Conservation (phyloP, 2,113 vertebrate genomes). For the Lagopus muta region DNA sequence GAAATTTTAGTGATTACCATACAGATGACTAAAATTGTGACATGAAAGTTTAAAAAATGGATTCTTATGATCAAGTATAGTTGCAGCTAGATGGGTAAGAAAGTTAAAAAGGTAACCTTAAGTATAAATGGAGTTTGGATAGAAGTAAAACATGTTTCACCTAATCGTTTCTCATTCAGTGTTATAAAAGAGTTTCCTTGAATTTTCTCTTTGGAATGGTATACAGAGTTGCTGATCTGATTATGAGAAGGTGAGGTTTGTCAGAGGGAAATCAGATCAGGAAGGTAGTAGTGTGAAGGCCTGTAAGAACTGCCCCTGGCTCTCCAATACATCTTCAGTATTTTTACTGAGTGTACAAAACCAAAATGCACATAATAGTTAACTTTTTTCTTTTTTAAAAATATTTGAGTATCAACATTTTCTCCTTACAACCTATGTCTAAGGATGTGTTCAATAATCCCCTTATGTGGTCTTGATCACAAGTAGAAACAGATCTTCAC, state of each 20-base stretch:
- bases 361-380: accelerated
- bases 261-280: accelerated
- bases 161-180: not conserved
- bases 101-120: not conserved
- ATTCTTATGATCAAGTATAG: not conserved
- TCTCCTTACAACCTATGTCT: not conserved
- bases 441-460: not conserved
- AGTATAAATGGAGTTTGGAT: not conserved
- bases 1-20: not conserved
- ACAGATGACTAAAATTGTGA: not conserved
- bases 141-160: not conserved
- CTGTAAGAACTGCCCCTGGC: accelerated
- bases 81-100: not conserved
- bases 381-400: not conserved
- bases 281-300: not conserved
- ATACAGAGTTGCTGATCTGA: not conserved
- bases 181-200: not conserved
- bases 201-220: not conserved
- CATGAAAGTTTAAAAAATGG: not conserved
- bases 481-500: not conserved
- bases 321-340: not conserved
- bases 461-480: not conserved
- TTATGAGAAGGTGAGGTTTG: not conserved
- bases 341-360: not conserved
- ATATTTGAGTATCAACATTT: not conserved